These are phyloP conservation scores for Lasaia peninsularis DNA, from an alignment of 1,140 invertebrate species.

Conservation along the genomic window DNA sequence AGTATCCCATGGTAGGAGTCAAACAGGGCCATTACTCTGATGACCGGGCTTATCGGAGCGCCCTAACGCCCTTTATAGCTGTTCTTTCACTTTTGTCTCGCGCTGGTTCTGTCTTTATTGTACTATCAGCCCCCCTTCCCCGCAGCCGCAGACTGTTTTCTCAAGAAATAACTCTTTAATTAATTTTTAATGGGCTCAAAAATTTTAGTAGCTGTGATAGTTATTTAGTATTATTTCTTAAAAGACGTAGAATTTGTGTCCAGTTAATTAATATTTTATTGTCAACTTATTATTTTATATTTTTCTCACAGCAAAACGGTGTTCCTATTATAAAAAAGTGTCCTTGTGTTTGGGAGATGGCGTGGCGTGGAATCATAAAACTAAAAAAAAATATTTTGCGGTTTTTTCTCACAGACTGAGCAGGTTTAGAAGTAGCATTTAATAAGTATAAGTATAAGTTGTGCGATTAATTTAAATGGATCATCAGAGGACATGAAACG, in stretches of 20 bases:
- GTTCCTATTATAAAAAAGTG: too few relatives aligned
- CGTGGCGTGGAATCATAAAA: too few relatives aligned
- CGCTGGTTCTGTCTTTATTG: constrained; percentile 9
- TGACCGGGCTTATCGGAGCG: constrained; percentile 27
- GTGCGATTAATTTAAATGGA: too few relatives aligned
- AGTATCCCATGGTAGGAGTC: constrained; percentile 11
- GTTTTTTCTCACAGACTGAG: too few relatives aligned
- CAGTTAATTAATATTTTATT: too few relatives aligned
- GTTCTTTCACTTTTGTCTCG: constrained; percentile 19
- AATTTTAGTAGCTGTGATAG: neutral
- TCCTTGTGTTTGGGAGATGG: too few relatives aligned
- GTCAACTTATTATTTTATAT: too few relatives aligned
- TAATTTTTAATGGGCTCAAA: neutral
- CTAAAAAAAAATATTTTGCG: too few relatives aligned
- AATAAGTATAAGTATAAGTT: too few relatives aligned
- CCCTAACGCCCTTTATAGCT: constrained; percentile 19
- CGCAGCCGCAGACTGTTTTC: neutral
- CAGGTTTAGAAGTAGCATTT: too few relatives aligned
- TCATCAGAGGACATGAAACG: too few relatives aligned
- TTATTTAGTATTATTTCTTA: neutral
- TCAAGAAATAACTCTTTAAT: neutral
- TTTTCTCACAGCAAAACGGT: too few relatives aligned
- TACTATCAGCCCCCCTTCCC: neutral
- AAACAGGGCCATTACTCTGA: constrained; percentile 25
- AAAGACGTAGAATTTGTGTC: neutral